Conservation (phyloP, 1,140 invertebrate genomes). For the Nymphalis io region DNA sequence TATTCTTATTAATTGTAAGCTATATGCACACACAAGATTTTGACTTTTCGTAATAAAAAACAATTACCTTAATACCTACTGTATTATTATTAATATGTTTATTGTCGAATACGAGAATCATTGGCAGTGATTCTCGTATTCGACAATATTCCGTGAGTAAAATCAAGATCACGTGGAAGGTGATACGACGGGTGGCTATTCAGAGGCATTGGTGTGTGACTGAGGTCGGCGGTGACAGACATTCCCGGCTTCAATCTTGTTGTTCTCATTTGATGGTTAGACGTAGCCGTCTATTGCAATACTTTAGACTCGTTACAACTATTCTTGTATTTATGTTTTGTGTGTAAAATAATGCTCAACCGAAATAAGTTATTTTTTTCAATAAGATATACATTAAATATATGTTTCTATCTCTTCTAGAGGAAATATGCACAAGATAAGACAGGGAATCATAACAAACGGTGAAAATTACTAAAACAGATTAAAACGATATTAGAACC, state of each 20-base stretch:
- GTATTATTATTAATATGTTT: not conserved
- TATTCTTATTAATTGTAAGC: too few relatives aligned
- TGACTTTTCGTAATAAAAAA: too few relatives aligned
- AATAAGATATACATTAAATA: too few relatives aligned
- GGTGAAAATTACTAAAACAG: slow-evolving; percentile 23
- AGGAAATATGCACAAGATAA: not conserved
- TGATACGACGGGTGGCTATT: slow-evolving; percentile 34
- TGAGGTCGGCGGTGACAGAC: slow-evolving; percentile 30
- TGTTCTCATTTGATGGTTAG: not conserved
- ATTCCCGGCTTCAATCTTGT: slow-evolving; percentile 23
- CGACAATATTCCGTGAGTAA: slow-evolving; percentile 4
- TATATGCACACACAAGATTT: too few relatives aligned
- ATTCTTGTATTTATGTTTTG: not conserved
- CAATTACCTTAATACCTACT: too few relatives aligned
- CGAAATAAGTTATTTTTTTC: too few relatives aligned
- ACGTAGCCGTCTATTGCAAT: not conserved
- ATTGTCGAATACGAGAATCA: not conserved
- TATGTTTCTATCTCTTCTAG: too few relatives aligned
- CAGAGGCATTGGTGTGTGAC: slow-evolving; percentile 36
- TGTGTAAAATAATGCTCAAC: not conserved
- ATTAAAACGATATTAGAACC: slow-evolving; percentile 27
- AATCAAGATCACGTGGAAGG: slow-evolving; percentile 23
- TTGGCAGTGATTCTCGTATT: too few relatives aligned
- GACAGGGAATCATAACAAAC: not conserved
- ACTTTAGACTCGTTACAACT: not conserved